Percentiles rank a stretch among this genome's conserved stretches.
Evolutionary conservation across 2,113 vertebrate species (phyloP).

Genomic region (Melospiza georgiana): DNA sequence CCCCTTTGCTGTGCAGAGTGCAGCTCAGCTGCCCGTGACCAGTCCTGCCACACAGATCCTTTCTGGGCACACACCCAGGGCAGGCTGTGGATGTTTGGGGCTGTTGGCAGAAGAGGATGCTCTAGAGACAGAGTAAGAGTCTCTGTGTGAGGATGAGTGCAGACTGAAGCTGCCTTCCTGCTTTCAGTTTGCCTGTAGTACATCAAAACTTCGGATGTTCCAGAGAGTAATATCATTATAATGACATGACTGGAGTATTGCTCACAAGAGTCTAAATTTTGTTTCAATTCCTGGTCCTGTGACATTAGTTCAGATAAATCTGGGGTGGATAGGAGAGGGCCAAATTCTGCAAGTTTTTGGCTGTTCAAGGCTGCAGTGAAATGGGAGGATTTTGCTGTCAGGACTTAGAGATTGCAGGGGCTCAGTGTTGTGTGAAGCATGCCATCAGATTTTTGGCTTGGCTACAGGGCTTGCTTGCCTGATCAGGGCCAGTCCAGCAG

Average conservation of each 20-base stretch:
- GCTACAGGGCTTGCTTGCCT: not conserved
- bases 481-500: not conserved
- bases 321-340: not conserved
- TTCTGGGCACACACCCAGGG: not conserved
- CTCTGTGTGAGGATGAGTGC: not conserved
- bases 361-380: not conserved
- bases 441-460: not conserved
- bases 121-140: not conserved
- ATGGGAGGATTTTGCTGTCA: not conserved
- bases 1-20: not conserved
- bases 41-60: not conserved
- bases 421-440: not conserved
- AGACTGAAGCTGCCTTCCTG: not conserved
- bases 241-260: not conserved
- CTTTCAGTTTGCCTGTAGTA: not conserved
- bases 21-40: not conserved
- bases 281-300: not conserved
- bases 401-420: not conserved
- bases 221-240: not conserved
- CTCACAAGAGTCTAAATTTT: not conserved
- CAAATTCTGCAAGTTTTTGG: not conserved
- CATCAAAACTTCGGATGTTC: not conserved
- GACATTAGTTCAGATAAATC: not conserved
- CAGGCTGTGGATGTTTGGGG: not conserved
- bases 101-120: not conserved